Evolutionary conservation across 2,113 vertebrate genomes (phyloP).

Genomic region (Sprattus sprattus): DNA sequence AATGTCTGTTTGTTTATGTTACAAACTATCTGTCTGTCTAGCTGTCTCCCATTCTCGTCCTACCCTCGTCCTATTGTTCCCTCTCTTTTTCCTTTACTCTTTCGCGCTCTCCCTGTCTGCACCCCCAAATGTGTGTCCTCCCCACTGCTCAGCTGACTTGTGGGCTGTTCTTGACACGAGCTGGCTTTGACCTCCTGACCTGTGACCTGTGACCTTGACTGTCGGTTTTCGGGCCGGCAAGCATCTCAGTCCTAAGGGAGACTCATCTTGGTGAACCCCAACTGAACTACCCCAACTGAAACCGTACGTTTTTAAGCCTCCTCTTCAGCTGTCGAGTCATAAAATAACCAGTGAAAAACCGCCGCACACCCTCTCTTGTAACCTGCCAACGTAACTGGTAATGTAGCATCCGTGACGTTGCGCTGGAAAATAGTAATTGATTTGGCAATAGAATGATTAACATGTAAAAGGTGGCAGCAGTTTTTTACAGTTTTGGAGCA

Average conservation of each 20-base stretch:
- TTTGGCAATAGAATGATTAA: background rate
- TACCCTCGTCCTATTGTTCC: background rate
- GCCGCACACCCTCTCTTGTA: too few species aligned
- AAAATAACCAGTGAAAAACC: background rate
- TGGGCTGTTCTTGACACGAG: conserved; percentile 57
- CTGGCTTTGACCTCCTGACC: conserved; percentile 56
- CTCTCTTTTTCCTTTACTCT: background rate
- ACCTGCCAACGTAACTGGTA: background rate
- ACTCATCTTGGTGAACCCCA: background rate
- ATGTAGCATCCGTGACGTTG: background rate
- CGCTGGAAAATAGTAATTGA: background rate
- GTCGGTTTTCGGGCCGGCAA: conserved; percentile 17
- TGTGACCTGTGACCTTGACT: conserved; percentile 46
- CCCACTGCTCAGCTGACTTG: conserved; percentile 43
- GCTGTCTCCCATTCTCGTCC: background rate
- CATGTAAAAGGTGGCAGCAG: background rate
- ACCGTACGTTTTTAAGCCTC: background rate
- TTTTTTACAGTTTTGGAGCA: background rate
- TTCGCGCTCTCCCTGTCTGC: background rate
- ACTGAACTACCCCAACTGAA: too few species aligned
- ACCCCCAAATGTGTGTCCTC: conserved; percentile 15
- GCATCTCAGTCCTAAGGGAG: background rate
- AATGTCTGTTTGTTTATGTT: too few species aligned
- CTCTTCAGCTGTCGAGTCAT: background rate
- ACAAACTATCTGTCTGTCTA: too few species aligned